These are phyloP conservation scores for Caiman crocodilus DNA, from an alignment of 2,797 vertebrate genomes.

Conservation along the genomic window DNA sequence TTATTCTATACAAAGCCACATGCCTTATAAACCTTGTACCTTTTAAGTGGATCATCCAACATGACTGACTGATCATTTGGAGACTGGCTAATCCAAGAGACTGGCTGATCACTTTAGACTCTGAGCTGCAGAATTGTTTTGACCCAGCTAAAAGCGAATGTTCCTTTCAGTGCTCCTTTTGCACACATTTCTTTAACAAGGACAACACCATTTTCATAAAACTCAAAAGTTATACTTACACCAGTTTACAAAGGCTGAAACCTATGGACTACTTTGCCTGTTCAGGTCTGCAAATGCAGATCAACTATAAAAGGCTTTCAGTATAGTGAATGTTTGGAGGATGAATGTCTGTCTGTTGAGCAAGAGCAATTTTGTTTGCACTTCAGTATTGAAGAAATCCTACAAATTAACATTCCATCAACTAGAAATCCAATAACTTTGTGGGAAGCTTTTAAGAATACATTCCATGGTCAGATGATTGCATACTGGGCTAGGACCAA, in stretches of 20 bases:
- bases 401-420: slow-evolving; percentile 69
- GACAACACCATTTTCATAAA: slow-evolving; percentile 24
- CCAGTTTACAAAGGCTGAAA: neutral
- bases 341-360: slow-evolving; percentile 47
- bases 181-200: neutral
- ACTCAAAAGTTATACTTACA: slow-evolving; percentile 23
- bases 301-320: slow-evolving; percentile 42
- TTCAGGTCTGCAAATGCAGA: slow-evolving; percentile 22
- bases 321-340: slow-evolving; percentile 15
- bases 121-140: neutral
- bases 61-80: neutral
- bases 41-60: neutral
- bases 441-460: slow-evolving; percentile 58
- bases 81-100: neutral
- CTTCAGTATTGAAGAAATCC: slow-evolving; percentile 65
- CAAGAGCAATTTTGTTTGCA: slow-evolving; percentile 41
- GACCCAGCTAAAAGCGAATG: neutral
- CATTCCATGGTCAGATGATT: slow-evolving; percentile 61
- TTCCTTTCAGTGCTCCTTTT: slow-evolving; percentile 35
- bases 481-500: slow-evolving; percentile 59
- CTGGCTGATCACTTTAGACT: slow-evolving; percentile 34
- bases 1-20: neutral
- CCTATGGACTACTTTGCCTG: neutral
- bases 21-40: neutral
- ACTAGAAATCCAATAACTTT: slow-evolving; percentile 59